Evolutionary conservation across 53 echinoderm and acorn worm genomes (phyloP).

Genomic region (Zoroaster sp.): DNA sequence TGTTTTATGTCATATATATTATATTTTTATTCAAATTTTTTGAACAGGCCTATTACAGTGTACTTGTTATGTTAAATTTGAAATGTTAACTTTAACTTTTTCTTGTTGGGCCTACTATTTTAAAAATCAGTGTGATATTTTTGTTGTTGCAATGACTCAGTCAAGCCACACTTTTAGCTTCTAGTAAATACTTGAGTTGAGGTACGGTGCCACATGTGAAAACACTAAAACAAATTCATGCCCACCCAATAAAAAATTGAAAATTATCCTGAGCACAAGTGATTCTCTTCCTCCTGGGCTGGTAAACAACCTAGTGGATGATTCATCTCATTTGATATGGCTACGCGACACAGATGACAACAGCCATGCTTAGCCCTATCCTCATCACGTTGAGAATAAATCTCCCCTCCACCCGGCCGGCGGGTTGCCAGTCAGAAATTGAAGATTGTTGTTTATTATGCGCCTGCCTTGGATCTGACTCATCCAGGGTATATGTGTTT

Average conservation of each 20-base stretch:
- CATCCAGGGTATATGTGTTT: constrained; percentile 20
- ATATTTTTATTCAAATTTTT: no score
- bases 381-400: background rate
- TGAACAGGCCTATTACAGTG: no score
- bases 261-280: background rate
- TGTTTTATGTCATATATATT: no score
- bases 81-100: no score
- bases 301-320: constrained; percentile 27
- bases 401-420: background rate
- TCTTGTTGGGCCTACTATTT: no score
- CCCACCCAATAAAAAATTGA: background rate
- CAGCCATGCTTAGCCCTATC: background rate
- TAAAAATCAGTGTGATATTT: no score
- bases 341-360: background rate
- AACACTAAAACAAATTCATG: background rate
- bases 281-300: background rate
- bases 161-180: background rate
- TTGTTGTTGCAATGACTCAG: background rate
- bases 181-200: background rate
- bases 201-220: background rate
- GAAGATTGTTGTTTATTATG: constrained; percentile 53
- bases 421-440: background rate
- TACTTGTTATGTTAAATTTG: no score
- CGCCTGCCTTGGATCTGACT: constrained; percentile 23
- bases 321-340: background rate